A percentile compares a stretch with the other conserved stretches of the same genome.
Conservation (phyloP, 2,888 invertebrate species). For the Caenorhabditis parvicauda region DNA sequence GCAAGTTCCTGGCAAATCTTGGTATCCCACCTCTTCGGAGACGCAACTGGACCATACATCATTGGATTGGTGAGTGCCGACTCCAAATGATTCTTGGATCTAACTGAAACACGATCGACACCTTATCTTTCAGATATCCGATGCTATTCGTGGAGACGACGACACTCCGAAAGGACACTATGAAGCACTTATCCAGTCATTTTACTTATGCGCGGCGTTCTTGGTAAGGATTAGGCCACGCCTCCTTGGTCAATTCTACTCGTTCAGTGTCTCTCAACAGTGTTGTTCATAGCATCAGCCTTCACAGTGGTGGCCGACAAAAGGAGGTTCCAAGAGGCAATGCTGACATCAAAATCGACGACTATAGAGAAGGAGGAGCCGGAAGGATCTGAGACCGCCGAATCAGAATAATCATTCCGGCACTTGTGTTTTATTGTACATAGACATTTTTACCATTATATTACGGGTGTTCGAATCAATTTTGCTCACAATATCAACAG, state of each 20-base stretch:
- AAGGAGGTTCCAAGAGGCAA: slow-evolving; percentile 29
- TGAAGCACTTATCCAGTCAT: slow-evolving; percentile 29
- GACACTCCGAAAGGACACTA: slow-evolving; percentile 22
- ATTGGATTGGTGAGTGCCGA: slow-evolving; percentile 71
- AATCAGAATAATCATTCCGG: no score
- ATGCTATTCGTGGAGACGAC: slow-evolving; percentile 43
- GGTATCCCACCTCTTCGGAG: slow-evolving; percentile 91
- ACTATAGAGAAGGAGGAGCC: no score
- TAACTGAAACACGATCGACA: background rate
- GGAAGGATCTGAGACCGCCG: no score
- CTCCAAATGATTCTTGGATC: background rate
- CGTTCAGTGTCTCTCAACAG: no score
- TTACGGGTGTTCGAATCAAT: no score
- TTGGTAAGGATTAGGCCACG: no score
- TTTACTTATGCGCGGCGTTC: slow-evolving; percentile 40
- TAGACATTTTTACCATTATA: no score
- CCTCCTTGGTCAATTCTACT: no score
- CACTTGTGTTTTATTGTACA: no score
- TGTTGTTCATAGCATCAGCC: slow-evolving; percentile 34
- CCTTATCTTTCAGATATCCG: slow-evolving; percentile 37
- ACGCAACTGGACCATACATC: slow-evolving; percentile 95
- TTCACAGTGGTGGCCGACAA: slow-evolving; percentile 31
- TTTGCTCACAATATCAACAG: no score
- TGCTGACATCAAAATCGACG: no score
- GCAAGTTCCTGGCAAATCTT: slow-evolving; percentile 97